Base-by-base conservation (phyloP, 2,113 vertebrate species). In the Atherinomorus stipes region DNA sequence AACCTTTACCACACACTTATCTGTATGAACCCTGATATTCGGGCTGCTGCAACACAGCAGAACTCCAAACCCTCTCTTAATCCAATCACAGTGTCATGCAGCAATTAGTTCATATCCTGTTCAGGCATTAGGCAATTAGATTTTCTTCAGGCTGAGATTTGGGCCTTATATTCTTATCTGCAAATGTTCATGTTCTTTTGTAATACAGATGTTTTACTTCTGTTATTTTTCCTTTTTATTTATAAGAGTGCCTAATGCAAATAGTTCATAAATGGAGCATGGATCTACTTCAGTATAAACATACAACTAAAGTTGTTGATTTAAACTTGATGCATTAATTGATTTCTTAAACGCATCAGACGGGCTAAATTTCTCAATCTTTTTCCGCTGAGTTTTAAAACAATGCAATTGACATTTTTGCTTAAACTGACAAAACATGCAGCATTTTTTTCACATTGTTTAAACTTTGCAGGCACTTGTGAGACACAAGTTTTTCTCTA, bases 1-100 rank as follows among this genome's bases (percentile, higher is more conserved):
- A 23, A 54, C 42, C 31, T 23, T 53, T 15, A 71, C 26, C 19
- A 13, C 59, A 42, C 10, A 21, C 31, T 8, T 12, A 44, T 60
- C 44, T 9, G 15, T 50, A 56, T 52, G 19, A 56, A 16, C 18
- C 4, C 40, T 3, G 0, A 12, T 13, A 7, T 34, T 3, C 34
- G 38, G 15, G 51, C 47, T 40, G 15, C 21, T 61, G 50, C 57
- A 45, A 13, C 7, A 3, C 5, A 8, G 50, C 5, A 58, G 11
- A n/a, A 52, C 68, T 54, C 28, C 9, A 74, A 52, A 58, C 4
- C 31, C 13, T 25, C 22, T 49, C 21, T 26, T 70, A 40, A 54
- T 69, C 21, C 23, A 63, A 57, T 63, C 23, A 11, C 26, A 37
- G 37, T 54, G 28, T 68, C 42, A 63, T 42, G 4, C 63, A 61